These are phyloP conservation scores for Pachyseris speciosa DNA, from an alignment of 64 coral and sea anemone genomes.

Conservation along the genomic window DNA sequence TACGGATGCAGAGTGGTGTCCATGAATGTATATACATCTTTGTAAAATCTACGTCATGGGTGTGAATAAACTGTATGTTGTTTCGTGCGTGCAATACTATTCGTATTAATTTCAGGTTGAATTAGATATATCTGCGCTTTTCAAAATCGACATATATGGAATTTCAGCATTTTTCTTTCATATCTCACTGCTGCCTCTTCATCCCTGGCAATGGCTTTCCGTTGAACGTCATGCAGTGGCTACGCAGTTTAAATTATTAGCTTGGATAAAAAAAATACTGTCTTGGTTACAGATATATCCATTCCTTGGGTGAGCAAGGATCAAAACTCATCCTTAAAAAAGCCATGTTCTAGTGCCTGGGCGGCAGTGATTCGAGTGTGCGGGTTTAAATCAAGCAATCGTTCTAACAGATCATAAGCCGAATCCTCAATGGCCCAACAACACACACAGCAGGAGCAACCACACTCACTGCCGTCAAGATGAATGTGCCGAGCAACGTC, in stretches of 20 bases:
- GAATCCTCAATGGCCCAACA: constrained; percentile 69
- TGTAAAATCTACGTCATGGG: background rate
- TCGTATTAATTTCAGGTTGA: background rate
- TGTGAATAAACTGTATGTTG: background rate
- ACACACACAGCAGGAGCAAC: constrained; percentile 60
- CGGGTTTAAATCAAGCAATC: constrained; percentile 92
- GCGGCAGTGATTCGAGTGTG: constrained; percentile 84
- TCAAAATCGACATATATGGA: too few species aligned
- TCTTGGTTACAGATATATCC: too few species aligned
- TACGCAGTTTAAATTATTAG: background rate
- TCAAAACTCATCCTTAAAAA: constrained; percentile 55
- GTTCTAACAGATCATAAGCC: constrained; percentile 87
- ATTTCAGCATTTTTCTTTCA: too few species aligned
- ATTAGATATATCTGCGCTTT: background rate
- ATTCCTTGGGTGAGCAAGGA: background rate
- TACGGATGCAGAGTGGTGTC: background rate
- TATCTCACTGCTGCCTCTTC: too few species aligned
- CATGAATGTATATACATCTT: background rate
- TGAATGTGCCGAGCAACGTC: constrained; percentile 31
- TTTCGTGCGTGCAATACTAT: background rate
- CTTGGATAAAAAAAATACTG: too few species aligned
- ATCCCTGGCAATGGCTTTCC: background rate
- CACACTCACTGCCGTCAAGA: constrained; percentile 85
- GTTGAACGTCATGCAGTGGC: background rate
- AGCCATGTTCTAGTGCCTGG: constrained; percentile 85